Conservation (phyloP, 1,140 invertebrate species). For the Leptopilina clavipes region DNA sequence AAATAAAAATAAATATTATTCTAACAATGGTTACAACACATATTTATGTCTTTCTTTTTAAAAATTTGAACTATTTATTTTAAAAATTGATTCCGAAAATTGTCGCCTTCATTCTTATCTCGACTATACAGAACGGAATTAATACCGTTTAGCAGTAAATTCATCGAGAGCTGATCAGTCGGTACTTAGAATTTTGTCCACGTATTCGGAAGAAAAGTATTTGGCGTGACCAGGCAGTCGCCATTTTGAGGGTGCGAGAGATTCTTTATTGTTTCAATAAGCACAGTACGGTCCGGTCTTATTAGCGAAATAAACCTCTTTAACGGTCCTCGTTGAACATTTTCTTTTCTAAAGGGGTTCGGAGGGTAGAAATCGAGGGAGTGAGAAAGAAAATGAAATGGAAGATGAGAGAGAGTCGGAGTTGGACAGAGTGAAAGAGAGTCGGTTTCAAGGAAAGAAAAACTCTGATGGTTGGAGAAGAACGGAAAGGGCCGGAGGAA, state of each 20-base stretch:
- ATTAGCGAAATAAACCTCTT: constrained; percentile 76
- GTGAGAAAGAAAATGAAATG: constrained; percentile 51
- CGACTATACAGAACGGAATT: constrained; percentile 34
- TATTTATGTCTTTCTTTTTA: no score
- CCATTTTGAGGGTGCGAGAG: constrained; percentile 56
- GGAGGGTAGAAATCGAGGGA: constrained; percentile 39
- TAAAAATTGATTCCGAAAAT: neutral
- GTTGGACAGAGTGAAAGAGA: constrained; percentile 33
- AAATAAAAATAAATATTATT: no score
- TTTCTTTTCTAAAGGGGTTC: constrained; percentile 45
- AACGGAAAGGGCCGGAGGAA: constrained; percentile 44
- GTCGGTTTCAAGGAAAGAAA: constrained; percentile 1
- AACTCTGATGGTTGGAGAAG: constrained; percentile 29
- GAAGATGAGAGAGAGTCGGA: constrained; percentile 23
- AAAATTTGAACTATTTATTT: no score
- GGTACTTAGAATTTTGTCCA: constrained; percentile 55
- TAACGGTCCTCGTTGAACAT: constrained; percentile 65
- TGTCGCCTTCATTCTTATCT: neutral
- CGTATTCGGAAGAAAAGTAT: constrained; percentile 55
- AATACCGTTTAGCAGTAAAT: constrained; percentile 68
- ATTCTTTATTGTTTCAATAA: constrained; percentile 77
- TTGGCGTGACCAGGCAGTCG: constrained; percentile 49
- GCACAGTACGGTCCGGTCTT: constrained; percentile 71
- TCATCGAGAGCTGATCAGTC: constrained; percentile 52
- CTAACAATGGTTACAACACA: no score